Evolutionary conservation across 2,113 vertebrate genomes (phyloP), one percentile per base, ranked within the genome.

Genomic region (Corythornis vintsioides): DNA sequence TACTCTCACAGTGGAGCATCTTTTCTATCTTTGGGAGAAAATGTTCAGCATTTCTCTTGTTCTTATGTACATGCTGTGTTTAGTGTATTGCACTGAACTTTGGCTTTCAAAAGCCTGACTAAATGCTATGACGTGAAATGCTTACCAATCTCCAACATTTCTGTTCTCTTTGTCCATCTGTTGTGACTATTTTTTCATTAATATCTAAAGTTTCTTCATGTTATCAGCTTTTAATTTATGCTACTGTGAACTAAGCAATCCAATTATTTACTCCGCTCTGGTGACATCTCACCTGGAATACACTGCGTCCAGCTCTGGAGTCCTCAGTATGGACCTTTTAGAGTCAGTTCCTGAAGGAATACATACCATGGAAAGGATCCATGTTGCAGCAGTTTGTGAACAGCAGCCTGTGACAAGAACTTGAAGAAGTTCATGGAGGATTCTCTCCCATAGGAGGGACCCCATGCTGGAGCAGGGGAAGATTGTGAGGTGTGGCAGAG

Each of bases 401-500:
- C 45, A 25, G 28, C 13, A 60, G 14, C 12, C 22, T 9, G 3
- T 22, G 18, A 11, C 10, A 60, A 50, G 11, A 31, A 18, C 20
- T 0, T 25, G n/a, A 10, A 53, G 18, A 40, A 40, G 29, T 21
- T 13, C 3, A 2, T 43, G 40, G 16, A 83, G 17, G 13, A 52
- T 5, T 43, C 15, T 16, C 4, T 26, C 6, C 31, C 2, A 0
- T 57, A 25, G 29, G 11, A 53, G 17, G 8, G 8, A 26, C 9
- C 47, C 47, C 47, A 22, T 48, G 47, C 47, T 38, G 31, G 13
- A 59, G 29, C 21, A 59, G 8, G 7, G 2, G 7, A 53, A 33
- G 4, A n/a, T 5, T 40, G 7, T 60, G 20, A 66, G 28, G 42
- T 70, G 33, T 3, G 0, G 17, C 25, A 53, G 22, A 28, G 18